Evolutionary conservation across 2,113 vertebrate species (phyloP), one percentile per base, ranked within the genome.

Genomic region (Hippocampus zosterae): DNA sequence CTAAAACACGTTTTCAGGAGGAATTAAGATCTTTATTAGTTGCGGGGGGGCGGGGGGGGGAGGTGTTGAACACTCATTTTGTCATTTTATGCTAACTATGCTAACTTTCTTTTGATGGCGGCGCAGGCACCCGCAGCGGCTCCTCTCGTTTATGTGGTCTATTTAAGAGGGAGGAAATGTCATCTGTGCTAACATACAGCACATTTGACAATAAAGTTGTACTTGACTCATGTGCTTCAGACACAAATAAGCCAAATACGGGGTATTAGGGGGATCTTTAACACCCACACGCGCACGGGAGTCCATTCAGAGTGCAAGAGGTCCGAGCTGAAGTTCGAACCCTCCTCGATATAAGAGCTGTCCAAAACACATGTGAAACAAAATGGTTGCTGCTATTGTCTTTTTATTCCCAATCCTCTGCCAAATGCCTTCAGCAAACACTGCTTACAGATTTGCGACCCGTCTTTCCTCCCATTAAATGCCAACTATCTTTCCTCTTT

Each of bases 341-440:
- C 21, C 19, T 63, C 7, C 3, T 41, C 42, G 13, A 10, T 41
- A 40, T 42, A 9, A 13, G 21, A 11, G 21, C n/a, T 11, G 23
- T 21, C 11, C 11, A 11, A 25, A 56, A 23, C 23, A 6, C 23
- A 2, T 23, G 9, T 21, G 10, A 3, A 3, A 4, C 9, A 8
- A 81, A 91, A 78, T 75, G 90, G 89, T 92, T 93, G 90, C 92
- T 94, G 33, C 0, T 74, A 92, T 92, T 88, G 91, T 81, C 92
- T 90, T 88, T 90, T 93, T 90, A 92, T 96, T 95, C 91, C 93
- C 86, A 85, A 90, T 93, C 94, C 93, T 95, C 94, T 80, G 80
- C 88, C 83, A 93, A 93, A 94, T 91, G 94, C 94, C 97, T 96
- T 97, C 95, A 96, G 93, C 76, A 90, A 94, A 94, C 44, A 21